A percentile compares a stretch with the other conserved stretches of the same genome.
Conservation (phyloP, 2,113 vertebrate genomes). For the Manacus vitellinus region DNA sequence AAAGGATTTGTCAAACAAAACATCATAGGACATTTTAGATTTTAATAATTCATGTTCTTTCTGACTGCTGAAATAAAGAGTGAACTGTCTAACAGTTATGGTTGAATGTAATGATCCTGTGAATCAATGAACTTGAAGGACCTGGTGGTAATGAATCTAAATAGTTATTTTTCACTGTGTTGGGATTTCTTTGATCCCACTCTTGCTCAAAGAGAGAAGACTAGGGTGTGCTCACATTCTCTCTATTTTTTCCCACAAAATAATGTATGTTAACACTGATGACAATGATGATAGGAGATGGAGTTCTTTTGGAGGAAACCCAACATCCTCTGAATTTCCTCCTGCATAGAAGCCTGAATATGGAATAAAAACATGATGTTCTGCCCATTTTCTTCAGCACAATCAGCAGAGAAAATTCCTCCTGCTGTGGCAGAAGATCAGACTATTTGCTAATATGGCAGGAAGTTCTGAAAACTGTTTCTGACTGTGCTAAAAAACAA, state of each 20-base stretch:
- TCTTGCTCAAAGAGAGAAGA: neutral
- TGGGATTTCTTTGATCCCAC: neutral
- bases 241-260: neutral
- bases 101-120: neutral
- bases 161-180: neutral
- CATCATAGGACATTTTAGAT: neutral
- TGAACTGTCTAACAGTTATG: neutral
- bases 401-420: neutral
- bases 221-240: neutral
- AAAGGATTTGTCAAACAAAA: neutral
- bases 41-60: neutral
- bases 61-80: neutral
- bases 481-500: neutral
- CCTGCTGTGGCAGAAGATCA: neutral
- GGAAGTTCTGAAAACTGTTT: neutral
- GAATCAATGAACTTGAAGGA: neutral
- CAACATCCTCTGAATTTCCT: neutral
- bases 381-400: neutral
- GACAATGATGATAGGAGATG: neutral
- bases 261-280: neutral
- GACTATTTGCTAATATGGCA: neutral
- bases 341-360: neutral
- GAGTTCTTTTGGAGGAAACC: neutral
- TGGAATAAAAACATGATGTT: neutral
- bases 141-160: neutral